Evolutionary conservation across 2,888 invertebrate species (phyloP).

Genomic region (Tenthredo amoena): DNA sequence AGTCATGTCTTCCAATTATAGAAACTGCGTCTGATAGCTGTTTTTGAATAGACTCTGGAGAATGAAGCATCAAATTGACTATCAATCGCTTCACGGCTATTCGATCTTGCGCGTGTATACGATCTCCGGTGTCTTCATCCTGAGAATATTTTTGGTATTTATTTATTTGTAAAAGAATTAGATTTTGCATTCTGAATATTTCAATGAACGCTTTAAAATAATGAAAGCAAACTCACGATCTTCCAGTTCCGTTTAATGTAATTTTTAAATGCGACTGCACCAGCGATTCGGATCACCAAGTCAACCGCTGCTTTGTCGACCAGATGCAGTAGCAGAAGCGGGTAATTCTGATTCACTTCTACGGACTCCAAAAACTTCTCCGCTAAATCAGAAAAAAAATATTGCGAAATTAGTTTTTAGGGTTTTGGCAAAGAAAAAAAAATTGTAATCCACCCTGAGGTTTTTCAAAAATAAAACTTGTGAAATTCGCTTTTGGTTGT

Average conservation of each 20-base stretch:
- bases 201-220: too few relatives aligned
- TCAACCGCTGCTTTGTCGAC: constrained; percentile 91
- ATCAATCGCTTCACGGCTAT: constrained; percentile 90
- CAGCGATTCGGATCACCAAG: constrained; percentile 91
- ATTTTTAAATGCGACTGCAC: constrained; percentile 97
- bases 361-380: constrained; percentile 95
- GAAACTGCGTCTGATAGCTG: constrained; percentile 97
- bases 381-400: constrained; percentile 81
- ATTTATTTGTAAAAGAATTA: constrained; percentile 12
- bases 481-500: too few relatives aligned
- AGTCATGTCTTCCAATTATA: constrained; percentile 97
- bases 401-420: neutral
- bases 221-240: constrained; percentile 81
- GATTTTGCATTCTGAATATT: neutral
- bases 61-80: constrained; percentile 95
- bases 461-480: too few relatives aligned
- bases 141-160: constrained; percentile 64
- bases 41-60: constrained; percentile 93
- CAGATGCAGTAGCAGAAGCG: constrained; percentile 90
- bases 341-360: constrained; percentile 94
- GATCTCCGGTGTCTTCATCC: constrained; percentile 88
- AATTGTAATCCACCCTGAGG: neutral
- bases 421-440: neutral
- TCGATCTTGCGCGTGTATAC: constrained; percentile 90
- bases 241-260: constrained; percentile 98